Evolutionary conservation across 1,140 invertebrate species (phyloP).

Genomic region (Pissodes strobi): DNA sequence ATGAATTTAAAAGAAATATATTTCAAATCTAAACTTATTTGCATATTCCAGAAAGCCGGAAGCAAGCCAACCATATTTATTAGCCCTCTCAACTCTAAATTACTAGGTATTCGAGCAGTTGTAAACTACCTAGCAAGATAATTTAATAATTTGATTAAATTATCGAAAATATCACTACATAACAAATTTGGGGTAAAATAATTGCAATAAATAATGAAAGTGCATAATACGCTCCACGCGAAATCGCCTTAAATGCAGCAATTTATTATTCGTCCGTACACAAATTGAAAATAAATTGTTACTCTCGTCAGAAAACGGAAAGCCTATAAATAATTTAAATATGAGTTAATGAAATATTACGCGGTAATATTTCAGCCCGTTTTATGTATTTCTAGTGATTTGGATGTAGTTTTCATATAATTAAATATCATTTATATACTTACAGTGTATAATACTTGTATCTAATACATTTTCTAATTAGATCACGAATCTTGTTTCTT

Average conservation of each 20-base stretch:
- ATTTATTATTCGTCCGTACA: conserved; percentile 12
- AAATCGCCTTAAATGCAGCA: conserved; percentile 17
- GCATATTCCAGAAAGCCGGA: too few species aligned
- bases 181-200: neutral
- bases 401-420: neutral
- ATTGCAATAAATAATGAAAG: conserved; percentile 11
- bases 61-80: too few species aligned
- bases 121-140: too few species aligned
- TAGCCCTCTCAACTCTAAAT: too few species aligned
- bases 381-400: conserved; percentile 13
- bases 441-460: too few species aligned
- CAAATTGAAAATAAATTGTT: conserved; percentile 28
- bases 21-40: too few species aligned
- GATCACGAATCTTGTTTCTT: too few species aligned
- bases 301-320: conserved; percentile 21
- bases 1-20: too few species aligned
- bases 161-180: neutral
- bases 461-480: too few species aligned
- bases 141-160: conserved; percentile 6
- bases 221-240: conserved; percentile 20
- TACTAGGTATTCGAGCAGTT: too few species aligned
- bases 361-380: conserved; percentile 7
- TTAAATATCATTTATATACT: conserved; percentile 14
- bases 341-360: conserved; percentile 25
- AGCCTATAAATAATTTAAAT: conserved; percentile 20